phyloP scores from a whole-genome alignment of 1,140 invertebrate species.

The Metaphire vulgaris region DNA sequence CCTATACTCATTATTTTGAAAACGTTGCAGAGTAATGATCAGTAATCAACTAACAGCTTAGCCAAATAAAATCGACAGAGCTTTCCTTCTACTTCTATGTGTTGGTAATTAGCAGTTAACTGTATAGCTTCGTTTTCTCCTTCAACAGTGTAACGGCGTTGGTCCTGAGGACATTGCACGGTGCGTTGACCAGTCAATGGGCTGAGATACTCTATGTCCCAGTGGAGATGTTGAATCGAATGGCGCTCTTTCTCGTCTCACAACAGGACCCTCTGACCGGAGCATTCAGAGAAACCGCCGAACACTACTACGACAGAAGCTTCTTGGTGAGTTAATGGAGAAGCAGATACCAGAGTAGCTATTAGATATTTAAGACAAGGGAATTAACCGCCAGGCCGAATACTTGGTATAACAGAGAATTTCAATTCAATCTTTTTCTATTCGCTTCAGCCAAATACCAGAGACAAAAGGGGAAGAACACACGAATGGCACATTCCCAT shows the following conservation, averaged over 20 bases:
- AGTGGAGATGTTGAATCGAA: not conserved
- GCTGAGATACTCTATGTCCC: not conserved
- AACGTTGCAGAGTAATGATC: too few relatives aligned
- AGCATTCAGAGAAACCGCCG: not conserved
- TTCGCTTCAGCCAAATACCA: not conserved
- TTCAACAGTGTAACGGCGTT: not conserved
- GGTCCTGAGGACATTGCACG: not conserved
- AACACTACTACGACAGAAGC: conserved; percentile 7
- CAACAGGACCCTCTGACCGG: conserved; percentile 1
- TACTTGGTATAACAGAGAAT: too few relatives aligned
- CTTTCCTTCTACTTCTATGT: too few relatives aligned
- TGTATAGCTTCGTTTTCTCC: too few relatives aligned
- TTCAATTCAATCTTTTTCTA: too few relatives aligned
- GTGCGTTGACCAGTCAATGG: not conserved
- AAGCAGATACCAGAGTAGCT: not conserved
- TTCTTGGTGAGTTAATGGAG: not conserved
- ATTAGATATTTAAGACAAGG: too few relatives aligned
- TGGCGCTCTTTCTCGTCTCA: not conserved
- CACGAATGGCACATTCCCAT: conserved; percentile 22
- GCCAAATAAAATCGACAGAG: too few relatives aligned
- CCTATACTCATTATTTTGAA: too few relatives aligned
- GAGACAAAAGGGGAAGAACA: not conserved
- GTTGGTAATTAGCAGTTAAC: too few relatives aligned
- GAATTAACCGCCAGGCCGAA: too few relatives aligned
- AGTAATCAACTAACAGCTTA: too few relatives aligned